Conservation (phyloP, 2,113 vertebrate species). For the Rhineura floridana region DNA sequence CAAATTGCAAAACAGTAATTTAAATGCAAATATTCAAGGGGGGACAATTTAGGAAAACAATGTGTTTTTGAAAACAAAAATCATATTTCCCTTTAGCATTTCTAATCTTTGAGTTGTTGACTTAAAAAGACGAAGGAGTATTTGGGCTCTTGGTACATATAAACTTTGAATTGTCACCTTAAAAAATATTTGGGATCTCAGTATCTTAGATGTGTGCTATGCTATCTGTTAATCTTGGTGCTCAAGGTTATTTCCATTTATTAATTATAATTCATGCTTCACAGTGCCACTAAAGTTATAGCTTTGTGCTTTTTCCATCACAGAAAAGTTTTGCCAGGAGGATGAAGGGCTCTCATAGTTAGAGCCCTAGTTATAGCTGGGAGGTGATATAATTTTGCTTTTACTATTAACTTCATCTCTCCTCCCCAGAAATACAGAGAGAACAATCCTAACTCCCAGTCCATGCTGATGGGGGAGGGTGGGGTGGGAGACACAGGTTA, state of each 20-base stretch:
- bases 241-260: conserved; percentile 39
- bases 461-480: too few relatives aligned
- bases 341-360: conserved; percentile 26
- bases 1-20: conserved; percentile 56
- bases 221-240: conserved; percentile 20
- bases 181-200: conserved; percentile 11
- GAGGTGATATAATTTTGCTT: too few relatives aligned
- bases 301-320: conserved; percentile 36
- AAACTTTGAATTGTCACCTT: too few relatives aligned
- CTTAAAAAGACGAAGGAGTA: conserved; percentile 20
- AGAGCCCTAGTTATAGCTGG: too few relatives aligned
- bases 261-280: conserved; percentile 30
- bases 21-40: conserved; percentile 56
- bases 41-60: conserved; percentile 45
- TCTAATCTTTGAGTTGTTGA: conserved; percentile 32
- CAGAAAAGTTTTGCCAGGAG: conserved; percentile 15
- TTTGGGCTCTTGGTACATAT: not conserved
- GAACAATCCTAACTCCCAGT: too few relatives aligned
- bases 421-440: too few relatives aligned
- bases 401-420: not conserved
- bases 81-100: conserved; percentile 6
- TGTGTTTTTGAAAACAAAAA: conserved; percentile 28
- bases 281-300: conserved; percentile 22
- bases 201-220: conserved; percentile 24
- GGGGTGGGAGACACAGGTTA: too few relatives aligned